Percentiles rank a stretch among this genome's conserved stretches.
These are phyloP conservation scores for Antheraea assamensis DNA, from an alignment of 2,888 invertebrate genomes.

Conservation along the genomic window DNA sequence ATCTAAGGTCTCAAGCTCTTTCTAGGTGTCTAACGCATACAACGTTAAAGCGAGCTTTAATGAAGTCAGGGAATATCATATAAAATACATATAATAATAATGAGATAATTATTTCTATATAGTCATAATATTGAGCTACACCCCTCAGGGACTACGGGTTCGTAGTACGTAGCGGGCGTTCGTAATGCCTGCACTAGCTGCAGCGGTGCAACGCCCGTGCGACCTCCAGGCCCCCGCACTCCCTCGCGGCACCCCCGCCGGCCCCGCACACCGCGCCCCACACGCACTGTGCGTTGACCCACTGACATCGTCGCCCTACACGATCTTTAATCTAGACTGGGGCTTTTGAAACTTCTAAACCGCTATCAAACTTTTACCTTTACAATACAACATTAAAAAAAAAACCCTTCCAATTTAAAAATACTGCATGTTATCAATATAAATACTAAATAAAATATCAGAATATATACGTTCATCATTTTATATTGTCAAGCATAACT, in stretches of 20 bases:
- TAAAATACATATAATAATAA: no score
- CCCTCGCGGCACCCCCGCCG: constrained; percentile 32
- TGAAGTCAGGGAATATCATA: no score
- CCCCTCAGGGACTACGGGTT: constrained; percentile 31
- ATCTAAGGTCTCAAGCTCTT: no score
- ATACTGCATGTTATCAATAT: not conserved
- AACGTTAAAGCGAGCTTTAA: no score
- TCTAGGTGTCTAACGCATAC: no score
- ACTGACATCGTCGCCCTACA: constrained; percentile 76
- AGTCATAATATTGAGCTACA: constrained; percentile 22
- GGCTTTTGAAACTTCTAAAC: constrained; percentile 50
- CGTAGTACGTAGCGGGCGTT: constrained; percentile 57
- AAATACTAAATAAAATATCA: not conserved
- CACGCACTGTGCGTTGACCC: constrained; percentile 81
- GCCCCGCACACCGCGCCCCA: constrained; percentile 48
- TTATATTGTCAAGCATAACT: not conserved
- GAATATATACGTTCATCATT: not conserved
- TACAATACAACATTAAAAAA: not conserved
- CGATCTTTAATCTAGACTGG: constrained; percentile 76
- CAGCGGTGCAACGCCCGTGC: constrained; percentile 75
- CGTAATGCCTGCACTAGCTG: constrained; percentile 68
- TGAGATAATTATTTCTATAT: not conserved
- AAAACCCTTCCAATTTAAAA: not conserved
- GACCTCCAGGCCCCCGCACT: constrained; percentile 42
- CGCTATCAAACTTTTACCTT: not conserved